phyloP scores from a whole-genome alignment of 2,113 vertebrate genomes.

The Laticauda colubrina region DNA sequence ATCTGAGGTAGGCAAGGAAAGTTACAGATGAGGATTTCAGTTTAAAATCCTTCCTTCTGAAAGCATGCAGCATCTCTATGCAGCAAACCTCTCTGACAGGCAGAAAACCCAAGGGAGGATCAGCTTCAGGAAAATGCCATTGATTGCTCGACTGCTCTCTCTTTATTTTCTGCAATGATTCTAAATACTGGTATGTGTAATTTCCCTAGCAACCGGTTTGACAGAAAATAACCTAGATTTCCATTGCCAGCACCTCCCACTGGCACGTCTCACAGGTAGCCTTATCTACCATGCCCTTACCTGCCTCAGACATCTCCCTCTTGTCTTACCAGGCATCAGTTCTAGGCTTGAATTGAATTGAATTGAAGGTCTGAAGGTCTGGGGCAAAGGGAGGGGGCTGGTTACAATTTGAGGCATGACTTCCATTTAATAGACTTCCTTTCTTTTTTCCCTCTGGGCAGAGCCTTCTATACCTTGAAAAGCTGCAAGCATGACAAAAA shows the following conservation, averaged over 20 bases:
- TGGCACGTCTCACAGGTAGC: not conserved
- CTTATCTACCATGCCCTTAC: not conserved
- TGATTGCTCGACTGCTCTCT: slow-evolving; percentile 38
- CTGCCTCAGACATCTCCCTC: not conserved
- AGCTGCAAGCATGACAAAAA: not conserved
- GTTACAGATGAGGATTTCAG: slow-evolving; percentile 13
- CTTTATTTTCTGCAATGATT: slow-evolving; percentile 25
- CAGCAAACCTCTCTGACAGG: slow-evolving; percentile 41
- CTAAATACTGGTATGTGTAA: slow-evolving; percentile 13
- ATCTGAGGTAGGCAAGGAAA: slow-evolving; percentile 24
- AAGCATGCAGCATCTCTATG: not conserved
- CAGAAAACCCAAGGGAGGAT: slow-evolving; percentile 40
- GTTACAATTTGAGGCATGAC: not conserved
- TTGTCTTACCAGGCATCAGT: not conserved
- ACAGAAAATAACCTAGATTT: not conserved
- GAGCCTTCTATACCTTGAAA: not conserved
- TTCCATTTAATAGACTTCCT: not conserved
- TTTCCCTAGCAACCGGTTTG: slow-evolving; percentile 36
- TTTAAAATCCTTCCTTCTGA: slow-evolving; percentile 49
- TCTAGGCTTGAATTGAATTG: too few relatives aligned
- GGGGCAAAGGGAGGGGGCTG: not conserved
- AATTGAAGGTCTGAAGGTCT: not conserved
- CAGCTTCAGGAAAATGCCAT: slow-evolving; percentile 27
- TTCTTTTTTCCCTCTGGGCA: not conserved
- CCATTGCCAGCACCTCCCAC: slow-evolving; percentile 10